These are phyloP conservation scores for Chydorus sphaericus DNA, from an alignment of 2,888 invertebrate species.

Conservation along the genomic window DNA sequence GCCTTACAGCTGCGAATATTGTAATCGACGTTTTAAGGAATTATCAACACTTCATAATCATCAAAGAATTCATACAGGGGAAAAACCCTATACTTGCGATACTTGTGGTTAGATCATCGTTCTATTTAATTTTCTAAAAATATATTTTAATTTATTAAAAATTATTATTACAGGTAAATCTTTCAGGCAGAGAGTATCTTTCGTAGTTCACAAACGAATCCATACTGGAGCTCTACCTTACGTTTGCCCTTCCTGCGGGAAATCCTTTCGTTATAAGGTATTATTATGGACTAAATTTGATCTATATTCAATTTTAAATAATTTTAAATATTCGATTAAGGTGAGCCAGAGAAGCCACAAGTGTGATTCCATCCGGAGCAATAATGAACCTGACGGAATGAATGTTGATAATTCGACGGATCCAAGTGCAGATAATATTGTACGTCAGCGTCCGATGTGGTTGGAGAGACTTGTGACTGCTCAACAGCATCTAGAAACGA, in stretches of 20 bases:
- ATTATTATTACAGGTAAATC: slow-evolving; percentile 48
- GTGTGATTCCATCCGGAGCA: slow-evolving; percentile 38
- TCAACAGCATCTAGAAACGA: background rate
- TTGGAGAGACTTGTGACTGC: background rate
- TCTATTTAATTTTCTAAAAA: background rate
- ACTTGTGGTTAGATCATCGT: slow-evolving; percentile 53
- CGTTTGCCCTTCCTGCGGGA: slow-evolving; percentile 62
- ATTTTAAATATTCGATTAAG: slow-evolving; percentile 27
- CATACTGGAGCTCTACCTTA: slow-evolving; percentile 78
- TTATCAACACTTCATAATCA: slow-evolving; percentile 75
- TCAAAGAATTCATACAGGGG: slow-evolving; percentile 66
- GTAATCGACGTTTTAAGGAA: slow-evolving; percentile 71
- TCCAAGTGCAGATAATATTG: background rate
- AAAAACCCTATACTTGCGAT: slow-evolving; percentile 74
- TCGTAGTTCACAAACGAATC: slow-evolving; percentile 66
- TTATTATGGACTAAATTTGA: slow-evolving; percentile 5
- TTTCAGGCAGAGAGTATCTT: slow-evolving; percentile 71
- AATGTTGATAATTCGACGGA: no score
- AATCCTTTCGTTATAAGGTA: slow-evolving; percentile 68
- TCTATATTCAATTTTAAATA: background rate
- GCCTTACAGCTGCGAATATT: slow-evolving; percentile 56
- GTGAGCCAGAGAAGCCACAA: slow-evolving; percentile 72
- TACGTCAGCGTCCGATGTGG: slow-evolving; percentile 2
- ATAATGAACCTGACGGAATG: background rate
- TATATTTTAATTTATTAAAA: slow-evolving; percentile 17